A percentile compares a stretch with the other conserved stretches of the same genome.
These are phyloP conservation scores for Isichthys henryi DNA, from an alignment of 2,113 vertebrate genomes.

Conservation along the genomic window DNA sequence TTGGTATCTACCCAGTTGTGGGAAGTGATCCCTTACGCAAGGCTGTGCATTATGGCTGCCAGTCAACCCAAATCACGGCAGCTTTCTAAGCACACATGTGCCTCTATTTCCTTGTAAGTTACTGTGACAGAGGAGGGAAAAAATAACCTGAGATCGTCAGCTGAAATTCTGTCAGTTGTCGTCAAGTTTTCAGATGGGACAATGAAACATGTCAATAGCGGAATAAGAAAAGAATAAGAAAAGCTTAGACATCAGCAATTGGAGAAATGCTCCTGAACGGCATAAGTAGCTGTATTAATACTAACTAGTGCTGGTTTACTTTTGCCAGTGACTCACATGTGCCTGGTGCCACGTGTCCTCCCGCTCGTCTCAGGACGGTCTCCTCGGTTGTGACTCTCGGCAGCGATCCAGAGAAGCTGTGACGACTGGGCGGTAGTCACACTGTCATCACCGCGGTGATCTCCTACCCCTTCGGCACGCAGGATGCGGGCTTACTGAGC, in stretches of 20 bases:
- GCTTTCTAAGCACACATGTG: not conserved
- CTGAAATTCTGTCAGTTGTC: not conserved
- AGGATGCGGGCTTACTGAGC: not conserved
- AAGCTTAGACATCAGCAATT: not conserved
- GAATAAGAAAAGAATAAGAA: not conserved
- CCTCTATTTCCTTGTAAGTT: not conserved
- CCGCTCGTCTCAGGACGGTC: not conserved
- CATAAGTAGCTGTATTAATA: not conserved
- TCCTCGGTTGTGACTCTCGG: not conserved
- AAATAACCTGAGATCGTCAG: not conserved
- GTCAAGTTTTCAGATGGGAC: not conserved
- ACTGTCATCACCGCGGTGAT: not conserved
- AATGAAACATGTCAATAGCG: not conserved
- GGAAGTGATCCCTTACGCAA: not conserved
- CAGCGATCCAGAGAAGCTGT: not conserved
- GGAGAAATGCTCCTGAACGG: not conserved
- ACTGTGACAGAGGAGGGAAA: not conserved
- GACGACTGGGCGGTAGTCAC: not conserved
- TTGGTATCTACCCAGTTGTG: not conserved
- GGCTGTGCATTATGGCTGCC: not conserved
- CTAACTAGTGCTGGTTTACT: not conserved
- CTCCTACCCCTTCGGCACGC: not conserved
- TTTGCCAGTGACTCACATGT: not conserved
- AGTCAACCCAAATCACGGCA: not conserved
- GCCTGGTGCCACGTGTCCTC: constrained; percentile 10